Conservation (phyloP, 2,888 invertebrate species). For the Atherix ibis region DNA sequence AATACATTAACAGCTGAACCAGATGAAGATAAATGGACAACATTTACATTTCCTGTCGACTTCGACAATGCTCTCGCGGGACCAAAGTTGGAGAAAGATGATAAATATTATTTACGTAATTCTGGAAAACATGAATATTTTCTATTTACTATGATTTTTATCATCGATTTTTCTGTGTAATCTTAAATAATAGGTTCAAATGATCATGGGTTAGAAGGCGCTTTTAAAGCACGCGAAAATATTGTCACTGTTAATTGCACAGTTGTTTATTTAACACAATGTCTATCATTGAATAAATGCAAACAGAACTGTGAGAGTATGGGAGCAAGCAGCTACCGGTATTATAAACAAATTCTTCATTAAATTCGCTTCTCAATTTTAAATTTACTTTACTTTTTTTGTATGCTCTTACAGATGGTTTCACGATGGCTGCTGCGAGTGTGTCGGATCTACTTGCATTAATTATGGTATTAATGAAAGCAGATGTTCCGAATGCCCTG, state of each 20-base stretch:
- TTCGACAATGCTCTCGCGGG: conserved; percentile 49
- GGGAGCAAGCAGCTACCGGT: conserved; percentile 30
- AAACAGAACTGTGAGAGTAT: conserved; percentile 49
- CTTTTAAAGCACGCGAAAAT: conserved; percentile 32
- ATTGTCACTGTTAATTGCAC: conserved; percentile 72
- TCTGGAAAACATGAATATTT: conserved; percentile 14
- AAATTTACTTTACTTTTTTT: background rate
- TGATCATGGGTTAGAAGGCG: conserved; percentile 45
- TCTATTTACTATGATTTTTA: background rate
- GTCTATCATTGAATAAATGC: conserved; percentile 79
- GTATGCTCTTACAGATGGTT: conserved; percentile 46
- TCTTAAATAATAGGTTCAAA: conserved; percentile 55
- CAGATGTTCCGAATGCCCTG: conserved; percentile 50
- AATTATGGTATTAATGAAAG: conserved; percentile 82
- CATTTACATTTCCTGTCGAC: conserved; percentile 64
- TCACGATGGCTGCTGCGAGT: conserved; percentile 89
- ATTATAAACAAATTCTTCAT: no score
- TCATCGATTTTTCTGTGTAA: no score
- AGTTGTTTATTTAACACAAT: conserved; percentile 78
- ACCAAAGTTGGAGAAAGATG: conserved; percentile 50
- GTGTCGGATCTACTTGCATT: conserved; percentile 73
- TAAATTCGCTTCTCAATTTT: background rate
- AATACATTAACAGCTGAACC: conserved; percentile 63
- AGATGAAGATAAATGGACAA: conserved; percentile 72
- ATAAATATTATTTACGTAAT: conserved; percentile 58